Evolutionary conservation across 2,797 vertebrate genomes (phyloP).

Genomic region (Hybognathus amarus): DNA sequence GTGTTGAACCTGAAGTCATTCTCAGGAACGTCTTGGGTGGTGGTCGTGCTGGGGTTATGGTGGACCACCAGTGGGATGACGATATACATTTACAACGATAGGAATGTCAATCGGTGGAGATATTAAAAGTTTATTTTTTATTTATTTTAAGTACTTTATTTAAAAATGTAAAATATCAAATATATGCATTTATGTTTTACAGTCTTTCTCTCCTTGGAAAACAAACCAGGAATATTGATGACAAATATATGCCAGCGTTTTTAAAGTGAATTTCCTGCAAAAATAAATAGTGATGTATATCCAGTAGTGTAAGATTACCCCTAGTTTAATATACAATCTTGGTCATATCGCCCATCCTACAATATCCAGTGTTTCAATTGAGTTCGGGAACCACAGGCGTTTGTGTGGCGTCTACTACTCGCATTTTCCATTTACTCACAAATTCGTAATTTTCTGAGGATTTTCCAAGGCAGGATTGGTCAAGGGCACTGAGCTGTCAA

Average conservation of each 20-base stretch:
- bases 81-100: neutral
- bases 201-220: neutral
- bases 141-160: too few species aligned
- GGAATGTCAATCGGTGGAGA: neutral
- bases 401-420: neutral
- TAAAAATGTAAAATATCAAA: too few species aligned
- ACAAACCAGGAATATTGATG: neutral
- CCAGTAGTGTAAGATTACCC: neutral
- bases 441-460: neutral
- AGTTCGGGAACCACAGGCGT: neutral
- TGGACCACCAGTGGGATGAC: neutral
- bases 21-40: constrained; percentile 28
- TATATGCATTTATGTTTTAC: neutral
- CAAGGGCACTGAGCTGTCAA: neutral
- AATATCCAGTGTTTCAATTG: neutral
- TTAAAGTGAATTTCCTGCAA: neutral
- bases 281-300: neutral
- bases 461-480: neutral
- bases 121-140: too few species aligned
- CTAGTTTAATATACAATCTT: neutral
- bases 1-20: constrained; percentile 14
- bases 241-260: neutral
- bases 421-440: neutral
- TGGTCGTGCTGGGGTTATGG: constrained; percentile 16
- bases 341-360: neutral